Percentiles rank a stretch among this genome's conserved stretches.
These are phyloP conservation scores for Glaucopsyche alexis DNA, from an alignment of 2,888 invertebrate genomes.

Conservation along the genomic window DNA sequence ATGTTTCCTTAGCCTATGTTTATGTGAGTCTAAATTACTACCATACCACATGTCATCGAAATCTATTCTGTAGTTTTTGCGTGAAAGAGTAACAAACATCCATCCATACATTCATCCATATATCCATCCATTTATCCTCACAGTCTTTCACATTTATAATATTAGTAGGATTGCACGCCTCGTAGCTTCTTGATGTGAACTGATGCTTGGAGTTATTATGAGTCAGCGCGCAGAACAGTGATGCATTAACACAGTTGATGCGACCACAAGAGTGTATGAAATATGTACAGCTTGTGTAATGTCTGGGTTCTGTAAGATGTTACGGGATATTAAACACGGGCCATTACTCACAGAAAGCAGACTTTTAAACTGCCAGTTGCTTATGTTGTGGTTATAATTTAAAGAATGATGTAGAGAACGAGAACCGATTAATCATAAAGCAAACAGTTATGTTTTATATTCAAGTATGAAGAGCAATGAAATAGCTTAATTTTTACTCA, in stretches of 20 bases:
- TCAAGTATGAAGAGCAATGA: too few species aligned
- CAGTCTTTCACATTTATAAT: too few species aligned
- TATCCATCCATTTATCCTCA: too few species aligned
- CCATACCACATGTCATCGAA: too few species aligned
- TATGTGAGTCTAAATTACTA: too few species aligned
- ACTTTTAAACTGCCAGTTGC: background rate
- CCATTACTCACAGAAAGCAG: background rate
- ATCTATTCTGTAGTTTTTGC: too few species aligned
- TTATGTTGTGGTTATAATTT: background rate
- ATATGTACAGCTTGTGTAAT: background rate
- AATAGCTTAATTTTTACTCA: too few species aligned
- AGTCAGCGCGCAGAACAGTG: background rate
- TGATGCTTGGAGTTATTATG: background rate
- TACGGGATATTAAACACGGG: background rate
- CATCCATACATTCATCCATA: too few species aligned
- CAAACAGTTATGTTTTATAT: too few species aligned
- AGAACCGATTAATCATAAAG: too few species aligned
- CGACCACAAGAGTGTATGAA: background rate
- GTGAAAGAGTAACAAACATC: too few species aligned
- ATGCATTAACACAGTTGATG: background rate
- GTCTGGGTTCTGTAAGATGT: background rate
- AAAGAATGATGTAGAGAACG: background rate
- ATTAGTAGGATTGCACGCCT: background rate
- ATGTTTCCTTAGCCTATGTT: too few species aligned
- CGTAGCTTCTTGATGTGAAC: background rate